These are phyloP conservation scores for Euspilapteryx auroguttella DNA, from an alignment of 2,888 invertebrate genomes.

Conservation along the genomic window DNA sequence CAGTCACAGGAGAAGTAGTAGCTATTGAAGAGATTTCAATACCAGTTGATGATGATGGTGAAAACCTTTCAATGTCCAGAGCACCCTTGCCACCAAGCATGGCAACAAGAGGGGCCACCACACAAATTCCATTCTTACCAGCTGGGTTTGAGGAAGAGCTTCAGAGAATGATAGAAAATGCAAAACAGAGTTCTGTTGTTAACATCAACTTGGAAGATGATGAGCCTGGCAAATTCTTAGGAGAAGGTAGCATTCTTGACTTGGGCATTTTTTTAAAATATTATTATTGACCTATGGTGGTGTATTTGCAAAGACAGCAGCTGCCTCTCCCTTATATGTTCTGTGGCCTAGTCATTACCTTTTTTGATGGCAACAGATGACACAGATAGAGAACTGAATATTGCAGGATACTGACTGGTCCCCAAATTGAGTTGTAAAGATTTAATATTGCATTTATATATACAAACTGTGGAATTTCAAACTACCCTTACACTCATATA, in stretches of 20 bases:
- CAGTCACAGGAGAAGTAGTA: constrained; percentile 73
- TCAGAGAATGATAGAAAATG: constrained; percentile 37
- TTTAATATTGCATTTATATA: too few species aligned
- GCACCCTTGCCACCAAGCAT: constrained; percentile 73
- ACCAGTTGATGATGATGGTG: constrained; percentile 42
- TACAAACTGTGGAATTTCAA: too few species aligned
- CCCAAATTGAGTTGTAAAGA: too few species aligned
- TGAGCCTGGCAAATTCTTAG: constrained; percentile 44
- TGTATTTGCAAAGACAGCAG: too few species aligned
- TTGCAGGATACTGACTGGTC: too few species aligned
- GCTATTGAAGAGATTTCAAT: constrained; percentile 60
- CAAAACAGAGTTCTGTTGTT: constrained; percentile 27
- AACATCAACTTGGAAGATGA: constrained; percentile 37
- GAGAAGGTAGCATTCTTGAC: constrained; percentile 29
- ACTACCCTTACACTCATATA: too few species aligned
- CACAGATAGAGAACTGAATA: too few species aligned
- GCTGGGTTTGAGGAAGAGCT: constrained; percentile 72
- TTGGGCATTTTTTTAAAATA: too few species aligned
- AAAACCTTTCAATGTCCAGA: constrained; percentile 70
- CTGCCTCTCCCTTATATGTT: too few species aligned
- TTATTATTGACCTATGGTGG: too few species aligned
- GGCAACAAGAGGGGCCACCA: constrained; percentile 73
- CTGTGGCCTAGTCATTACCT: too few species aligned
- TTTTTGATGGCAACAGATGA: too few species aligned
- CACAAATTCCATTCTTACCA: constrained; percentile 86